A percentile compares a stretch with the other conserved stretches of the same genome.
Conservation (phyloP, 1,140 invertebrate genomes). For the Patella vulgata region DNA sequence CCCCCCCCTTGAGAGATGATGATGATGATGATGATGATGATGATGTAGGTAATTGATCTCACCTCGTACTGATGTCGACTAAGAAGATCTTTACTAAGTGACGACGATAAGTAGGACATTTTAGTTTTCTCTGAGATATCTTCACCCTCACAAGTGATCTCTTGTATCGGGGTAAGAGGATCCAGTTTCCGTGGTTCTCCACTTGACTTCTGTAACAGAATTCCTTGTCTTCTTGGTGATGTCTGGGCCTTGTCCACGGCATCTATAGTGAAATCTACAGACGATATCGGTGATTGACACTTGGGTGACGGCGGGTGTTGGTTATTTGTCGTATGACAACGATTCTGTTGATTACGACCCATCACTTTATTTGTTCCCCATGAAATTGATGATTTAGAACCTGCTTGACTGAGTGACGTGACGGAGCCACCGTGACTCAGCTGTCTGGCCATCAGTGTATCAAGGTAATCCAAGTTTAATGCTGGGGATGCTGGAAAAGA, state of each 20-base stretch:
- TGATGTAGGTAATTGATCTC: too few relatives aligned
- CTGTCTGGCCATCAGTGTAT: conserved; percentile 39
- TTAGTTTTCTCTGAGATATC: conserved; percentile 19
- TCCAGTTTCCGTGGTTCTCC: conserved; percentile 30
- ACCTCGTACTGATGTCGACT: too few relatives aligned
- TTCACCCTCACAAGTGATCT: conserved; percentile 39
- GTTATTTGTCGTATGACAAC: background rate
- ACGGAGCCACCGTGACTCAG: conserved; percentile 39
- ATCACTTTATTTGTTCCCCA: background rate
- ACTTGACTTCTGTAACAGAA: conserved; percentile 19
- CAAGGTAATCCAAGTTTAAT: conserved; percentile 3
- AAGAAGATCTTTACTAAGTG: too few relatives aligned
- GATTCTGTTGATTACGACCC: conserved; percentile 4
- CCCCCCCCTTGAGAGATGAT: too few relatives aligned
- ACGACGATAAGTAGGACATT: conserved; percentile 12
- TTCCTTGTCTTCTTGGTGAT: background rate
- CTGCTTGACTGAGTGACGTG: conserved; percentile 37
- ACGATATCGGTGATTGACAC: background rate
- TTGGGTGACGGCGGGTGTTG: background rate
- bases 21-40: too few relatives aligned
- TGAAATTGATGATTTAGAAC: conserved; percentile 31
- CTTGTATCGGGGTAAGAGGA: conserved; percentile 41
- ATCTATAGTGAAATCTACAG: conserved; percentile 15
- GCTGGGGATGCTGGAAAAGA: too few relatives aligned
- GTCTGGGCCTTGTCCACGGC: conserved; percentile 17